Percentiles rank a stretch among this genome's conserved stretches.
Evolutionary conservation across 92 coral and sea anemone species (phyloP).

Genomic region (Zoanthus sansibaricus): DNA sequence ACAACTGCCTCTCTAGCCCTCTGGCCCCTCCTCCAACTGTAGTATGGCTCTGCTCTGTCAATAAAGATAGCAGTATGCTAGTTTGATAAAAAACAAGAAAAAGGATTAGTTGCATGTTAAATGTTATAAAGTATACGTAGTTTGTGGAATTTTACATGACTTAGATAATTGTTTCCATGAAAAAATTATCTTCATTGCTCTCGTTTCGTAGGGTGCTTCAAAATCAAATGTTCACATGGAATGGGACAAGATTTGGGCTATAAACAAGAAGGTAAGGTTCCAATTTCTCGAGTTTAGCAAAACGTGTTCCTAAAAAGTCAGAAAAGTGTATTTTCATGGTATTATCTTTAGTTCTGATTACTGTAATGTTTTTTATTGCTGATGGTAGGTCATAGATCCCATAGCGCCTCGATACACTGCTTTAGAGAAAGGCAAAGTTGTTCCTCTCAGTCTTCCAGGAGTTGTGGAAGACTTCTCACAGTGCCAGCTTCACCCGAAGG

Average conservation of each 20-base stretch:
- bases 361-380: not conserved
- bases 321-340: too few species aligned
- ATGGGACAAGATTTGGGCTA: slow-evolving; percentile 99
- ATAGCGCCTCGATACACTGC: slow-evolving; percentile 96
- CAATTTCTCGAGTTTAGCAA: too few species aligned
- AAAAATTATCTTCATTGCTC: not conserved
- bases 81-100: too few species aligned
- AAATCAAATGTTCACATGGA: slow-evolving; percentile 99
- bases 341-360: not conserved
- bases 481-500: slow-evolving; percentile 94
- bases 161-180: too few species aligned
- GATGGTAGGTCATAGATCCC: slow-evolving; percentile 90
- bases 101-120: too few species aligned
- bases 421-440: slow-evolving; percentile 74
- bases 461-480: slow-evolving; percentile 74
- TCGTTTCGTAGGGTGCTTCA: slow-evolving; percentile 79
- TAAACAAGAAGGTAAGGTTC: slow-evolving; percentile 87
- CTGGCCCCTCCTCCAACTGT: too few species aligned
- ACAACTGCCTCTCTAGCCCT: too few species aligned
- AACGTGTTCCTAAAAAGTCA: too few species aligned
- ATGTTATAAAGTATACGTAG: too few species aligned
- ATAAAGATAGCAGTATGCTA: too few species aligned
- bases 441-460: slow-evolving; percentile 71
- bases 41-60: too few species aligned
- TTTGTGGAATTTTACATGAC: too few species aligned